A percentile compares a stretch with the other conserved stretches of the same genome.
Evolutionary conservation across 2,113 vertebrate species (phyloP).

Genomic region (Stigmatopora argus): DNA sequence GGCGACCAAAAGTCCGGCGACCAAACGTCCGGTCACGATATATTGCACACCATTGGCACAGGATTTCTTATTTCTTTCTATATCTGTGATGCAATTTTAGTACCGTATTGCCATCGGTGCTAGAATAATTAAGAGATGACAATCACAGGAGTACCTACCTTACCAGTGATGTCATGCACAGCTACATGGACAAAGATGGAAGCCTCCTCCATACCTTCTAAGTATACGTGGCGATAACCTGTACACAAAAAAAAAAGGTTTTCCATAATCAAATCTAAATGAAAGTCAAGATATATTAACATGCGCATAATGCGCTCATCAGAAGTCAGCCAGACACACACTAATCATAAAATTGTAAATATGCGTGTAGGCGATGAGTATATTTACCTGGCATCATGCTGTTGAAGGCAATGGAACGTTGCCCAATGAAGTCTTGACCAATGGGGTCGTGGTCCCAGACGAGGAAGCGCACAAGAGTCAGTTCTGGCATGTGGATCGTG

Average conservation of each 20-base stretch:
- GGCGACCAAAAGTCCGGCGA: too few relatives aligned
- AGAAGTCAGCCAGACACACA: neutral
- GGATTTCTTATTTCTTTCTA: too few relatives aligned
- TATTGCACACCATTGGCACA: too few relatives aligned
- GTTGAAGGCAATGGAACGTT: constrained; percentile 89
- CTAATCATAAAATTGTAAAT: neutral
- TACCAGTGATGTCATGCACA: constrained; percentile 92
- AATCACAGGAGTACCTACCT: constrained; percentile 76
- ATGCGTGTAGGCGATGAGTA: neutral
- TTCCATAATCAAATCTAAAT: neutral
- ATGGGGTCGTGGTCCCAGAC: constrained; percentile 99
- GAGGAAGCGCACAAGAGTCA: constrained; percentile 86
- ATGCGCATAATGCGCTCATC: neutral
- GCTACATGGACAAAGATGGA: constrained; percentile 96
- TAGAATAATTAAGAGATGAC: too few relatives aligned
- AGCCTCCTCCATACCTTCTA: constrained; percentile 96
- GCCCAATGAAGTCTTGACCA: constrained; percentile 94
- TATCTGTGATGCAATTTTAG: too few relatives aligned
- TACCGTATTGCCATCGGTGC: too few relatives aligned
- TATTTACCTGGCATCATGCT: constrained; percentile 90
- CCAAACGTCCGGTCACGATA: too few relatives aligned
- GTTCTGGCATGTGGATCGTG: constrained; percentile 87
- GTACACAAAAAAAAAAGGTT: constrained; percentile 16
- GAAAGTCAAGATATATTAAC: neutral
- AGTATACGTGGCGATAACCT: constrained; percentile 97